Conservation (phyloP, 2,113 vertebrate genomes). For the Eidolon helvum region DNA sequence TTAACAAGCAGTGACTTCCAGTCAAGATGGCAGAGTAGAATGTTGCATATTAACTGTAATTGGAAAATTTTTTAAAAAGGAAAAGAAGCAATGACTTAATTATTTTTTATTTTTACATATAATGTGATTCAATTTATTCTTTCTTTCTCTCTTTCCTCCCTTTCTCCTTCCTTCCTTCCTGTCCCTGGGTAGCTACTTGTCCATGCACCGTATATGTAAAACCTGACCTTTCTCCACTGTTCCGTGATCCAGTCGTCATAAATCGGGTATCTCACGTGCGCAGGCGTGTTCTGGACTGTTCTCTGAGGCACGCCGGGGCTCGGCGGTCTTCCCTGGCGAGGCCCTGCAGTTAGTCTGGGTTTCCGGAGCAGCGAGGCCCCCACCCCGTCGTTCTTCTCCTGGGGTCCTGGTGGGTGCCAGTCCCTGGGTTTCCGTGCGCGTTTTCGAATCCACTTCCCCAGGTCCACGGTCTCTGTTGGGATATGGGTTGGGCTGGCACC, state of each 20-base stretch:
- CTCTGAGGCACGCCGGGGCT: neutral
- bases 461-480: neutral
- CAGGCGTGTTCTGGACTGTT: too few relatives aligned
- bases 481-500: neutral
- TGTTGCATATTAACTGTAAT: too few relatives aligned
- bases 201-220: neutral
- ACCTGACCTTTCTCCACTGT: neutral
- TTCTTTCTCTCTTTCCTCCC: neutral
- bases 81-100: too few relatives aligned
- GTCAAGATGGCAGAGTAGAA: too few relatives aligned
- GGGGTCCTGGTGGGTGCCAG: too few relatives aligned
- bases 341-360: neutral
- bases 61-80: too few relatives aligned
- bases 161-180: neutral
- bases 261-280: accelerated
- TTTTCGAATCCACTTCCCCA: neutral
- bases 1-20: too few relatives aligned
- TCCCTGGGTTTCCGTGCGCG: accelerated
- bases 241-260: neutral
- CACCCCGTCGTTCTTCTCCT: neutral
- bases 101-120: neutral
- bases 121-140: neutral
- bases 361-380: neutral
- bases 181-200: neutral
- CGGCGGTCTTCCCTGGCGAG: neutral